A percentile compares a stretch with the other conserved stretches of the same genome.
phyloP scores from a whole-genome alignment of 2,888 invertebrate species.

The Ptychoptera albimana region DNA sequence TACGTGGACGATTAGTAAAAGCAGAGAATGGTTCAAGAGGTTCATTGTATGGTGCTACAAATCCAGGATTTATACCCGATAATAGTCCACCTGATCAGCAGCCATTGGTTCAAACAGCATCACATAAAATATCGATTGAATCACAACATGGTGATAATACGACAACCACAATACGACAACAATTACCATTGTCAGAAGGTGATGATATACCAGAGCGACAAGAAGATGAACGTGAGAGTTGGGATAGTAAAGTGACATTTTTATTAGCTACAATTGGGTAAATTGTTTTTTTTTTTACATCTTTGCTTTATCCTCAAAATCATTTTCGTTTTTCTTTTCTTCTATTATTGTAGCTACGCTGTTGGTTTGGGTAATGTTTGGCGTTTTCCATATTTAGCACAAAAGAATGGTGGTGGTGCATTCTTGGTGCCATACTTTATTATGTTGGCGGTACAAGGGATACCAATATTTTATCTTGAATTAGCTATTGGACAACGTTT shows the following conservation, averaged over 20 bases:
- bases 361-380: slow-evolving; percentile 91
- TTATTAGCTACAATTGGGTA: slow-evolving; percentile 77
- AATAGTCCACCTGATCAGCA: slow-evolving; percentile 17
- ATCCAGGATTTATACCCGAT: slow-evolving; percentile 51
- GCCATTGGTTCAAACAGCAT: slow-evolving; percentile 16
- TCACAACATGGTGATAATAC: slow-evolving; percentile 11
- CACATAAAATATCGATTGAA: slow-evolving; percentile 9
- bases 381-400: slow-evolving; percentile 89
- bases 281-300: slow-evolving; percentile 6
- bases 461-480: slow-evolving; percentile 92
- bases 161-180: slow-evolving; percentile 27
- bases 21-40: slow-evolving; percentile 44
- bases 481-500: slow-evolving; percentile 87
- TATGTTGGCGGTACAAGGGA: slow-evolving; percentile 86
- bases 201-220: slow-evolving; percentile 51
- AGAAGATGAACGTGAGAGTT: slow-evolving; percentile 69
- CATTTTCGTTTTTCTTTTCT: background rate
- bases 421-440: slow-evolving; percentile 93
- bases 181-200: slow-evolving; percentile 27
- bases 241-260: slow-evolving; percentile 88
- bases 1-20: slow-evolving; percentile 60
- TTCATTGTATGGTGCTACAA: slow-evolving; percentile 71
- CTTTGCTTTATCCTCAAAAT: background rate
- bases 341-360: slow-evolving; percentile 42
- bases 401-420: slow-evolving; percentile 93